phyloP scores from a whole-genome alignment of 2,113 vertebrate genomes.

The Neotragus moschatus region DNA sequence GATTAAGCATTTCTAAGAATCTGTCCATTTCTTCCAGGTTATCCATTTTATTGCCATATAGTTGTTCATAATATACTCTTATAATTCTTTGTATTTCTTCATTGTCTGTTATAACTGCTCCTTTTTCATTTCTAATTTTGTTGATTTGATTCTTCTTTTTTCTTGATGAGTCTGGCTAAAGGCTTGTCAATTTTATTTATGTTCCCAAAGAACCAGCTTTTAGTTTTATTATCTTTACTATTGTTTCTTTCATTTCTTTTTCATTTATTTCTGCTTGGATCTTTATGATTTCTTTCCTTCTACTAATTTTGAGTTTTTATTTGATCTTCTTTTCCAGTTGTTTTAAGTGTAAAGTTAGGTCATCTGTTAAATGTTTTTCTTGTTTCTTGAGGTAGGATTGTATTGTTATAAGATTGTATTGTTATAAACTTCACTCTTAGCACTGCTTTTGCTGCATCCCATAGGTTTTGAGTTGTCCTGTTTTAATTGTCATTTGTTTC shows the following conservation, averaged over 20 bases:
- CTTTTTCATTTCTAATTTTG: not conserved
- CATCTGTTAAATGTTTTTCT: too few species aligned
- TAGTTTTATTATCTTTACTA: not conserved
- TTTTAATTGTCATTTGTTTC: not conserved
- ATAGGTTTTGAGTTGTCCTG: not conserved
- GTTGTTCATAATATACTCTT: not conserved
- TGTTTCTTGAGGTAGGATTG: too few species aligned
- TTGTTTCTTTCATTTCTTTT: not conserved
- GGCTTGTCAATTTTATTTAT: not conserved
- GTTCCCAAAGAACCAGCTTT: not conserved
- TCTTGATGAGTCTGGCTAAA: not conserved
- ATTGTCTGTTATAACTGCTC: not conserved
- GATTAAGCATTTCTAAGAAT: not conserved
- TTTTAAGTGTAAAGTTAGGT: too few species aligned
- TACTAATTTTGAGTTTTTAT: too few species aligned
- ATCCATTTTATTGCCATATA: not conserved
- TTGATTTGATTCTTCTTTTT: not conserved
- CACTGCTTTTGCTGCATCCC: too few species aligned
- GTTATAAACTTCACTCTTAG: too few species aligned
- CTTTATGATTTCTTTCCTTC: too few species aligned
- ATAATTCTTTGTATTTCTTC: not conserved
- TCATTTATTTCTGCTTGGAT: not conserved
- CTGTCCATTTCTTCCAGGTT: not conserved
- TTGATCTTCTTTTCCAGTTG: too few species aligned
- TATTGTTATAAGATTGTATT: too few species aligned